Percentiles rank a stretch among this genome's conserved stretches.
These are phyloP conservation scores for Gila orcuttii DNA, from an alignment of 2,113 vertebrate genomes.

Conservation along the genomic window DNA sequence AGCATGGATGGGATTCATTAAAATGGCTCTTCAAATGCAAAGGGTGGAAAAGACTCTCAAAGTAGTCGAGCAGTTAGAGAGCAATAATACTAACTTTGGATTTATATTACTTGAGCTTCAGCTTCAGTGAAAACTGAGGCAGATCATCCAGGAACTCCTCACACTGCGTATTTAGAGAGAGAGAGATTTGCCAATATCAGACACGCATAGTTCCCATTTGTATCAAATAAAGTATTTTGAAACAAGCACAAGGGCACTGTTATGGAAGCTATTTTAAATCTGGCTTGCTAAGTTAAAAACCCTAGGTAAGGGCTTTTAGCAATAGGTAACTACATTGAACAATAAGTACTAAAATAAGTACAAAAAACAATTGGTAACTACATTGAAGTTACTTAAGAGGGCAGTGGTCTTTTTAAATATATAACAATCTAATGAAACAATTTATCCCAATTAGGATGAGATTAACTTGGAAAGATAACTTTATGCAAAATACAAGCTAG, in stretches of 20 bases:
- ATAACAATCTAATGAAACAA: no score
- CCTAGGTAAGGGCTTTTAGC: no score
- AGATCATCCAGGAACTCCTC: not conserved
- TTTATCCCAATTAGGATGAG: no score
- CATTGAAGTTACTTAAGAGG: not conserved
- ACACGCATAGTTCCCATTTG: not conserved
- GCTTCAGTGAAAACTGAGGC: not conserved
- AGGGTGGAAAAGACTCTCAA: not conserved
- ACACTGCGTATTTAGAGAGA: not conserved
- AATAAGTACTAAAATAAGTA: no score
- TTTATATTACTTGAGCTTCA: slow-evolving; percentile 3
- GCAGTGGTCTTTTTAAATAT: no score
- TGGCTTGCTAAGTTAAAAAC: not conserved
- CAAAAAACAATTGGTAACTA: not conserved
- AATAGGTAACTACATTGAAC: no score
- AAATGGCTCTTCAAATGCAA: slow-evolving; percentile 5
- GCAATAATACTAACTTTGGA: not conserved
- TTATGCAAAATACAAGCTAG: not conserved
- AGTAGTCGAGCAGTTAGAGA: not conserved
- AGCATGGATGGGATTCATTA: slow-evolving; percentile 22
- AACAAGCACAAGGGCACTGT: not conserved
- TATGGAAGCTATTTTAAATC: not conserved
- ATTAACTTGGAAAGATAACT: no score
- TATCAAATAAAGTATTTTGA: not conserved
- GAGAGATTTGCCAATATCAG: not conserved